A percentile compares a stretch with the other conserved stretches of the same genome.
Conservation (phyloP, 2,797 vertebrate species). For the Setipinna tenuifilis region DNA sequence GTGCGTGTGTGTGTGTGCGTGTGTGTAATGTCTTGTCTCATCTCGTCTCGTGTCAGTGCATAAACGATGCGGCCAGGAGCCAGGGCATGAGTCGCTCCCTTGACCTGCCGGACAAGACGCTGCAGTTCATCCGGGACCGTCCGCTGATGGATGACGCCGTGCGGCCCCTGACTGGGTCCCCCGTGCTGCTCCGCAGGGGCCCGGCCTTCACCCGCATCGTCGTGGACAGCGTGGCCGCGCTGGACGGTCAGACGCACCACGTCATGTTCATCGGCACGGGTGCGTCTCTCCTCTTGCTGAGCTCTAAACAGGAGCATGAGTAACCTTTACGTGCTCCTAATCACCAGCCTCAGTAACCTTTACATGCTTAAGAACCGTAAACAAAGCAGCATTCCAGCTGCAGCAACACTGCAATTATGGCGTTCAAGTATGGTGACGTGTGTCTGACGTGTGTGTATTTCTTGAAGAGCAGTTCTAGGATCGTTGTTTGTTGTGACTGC, state of each 20-base stretch:
- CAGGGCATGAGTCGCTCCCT: constrained; percentile 68
- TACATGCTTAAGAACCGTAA: neutral
- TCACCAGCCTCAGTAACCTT: neutral
- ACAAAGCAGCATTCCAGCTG: neutral
- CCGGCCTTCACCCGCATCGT: constrained; percentile 70
- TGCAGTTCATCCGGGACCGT: constrained; percentile 78
- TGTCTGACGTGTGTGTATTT: neutral
- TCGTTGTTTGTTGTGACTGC: too few species aligned
- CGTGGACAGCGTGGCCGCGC: constrained; percentile 67
- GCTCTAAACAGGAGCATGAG: too few species aligned
- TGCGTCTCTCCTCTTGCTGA: constrained; percentile 38
- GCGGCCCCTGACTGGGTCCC: constrained; percentile 62
- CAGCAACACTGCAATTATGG: neutral
- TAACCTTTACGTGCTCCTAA: neutral
- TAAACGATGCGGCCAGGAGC: constrained; percentile 62
- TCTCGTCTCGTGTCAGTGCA: constrained; percentile 64
- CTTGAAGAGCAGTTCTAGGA: neutral
- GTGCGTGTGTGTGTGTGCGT: too few species aligned
- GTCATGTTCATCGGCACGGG: constrained; percentile 83
- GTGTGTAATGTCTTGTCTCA: too few species aligned
- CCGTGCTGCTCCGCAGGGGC: constrained; percentile 70
- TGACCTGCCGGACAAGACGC: constrained; percentile 76
- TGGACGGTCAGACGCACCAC: constrained; percentile 64
- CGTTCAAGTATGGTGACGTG: neutral
- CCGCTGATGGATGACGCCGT: constrained; percentile 75